A percentile compares a stretch with the other conserved stretches of the same genome.
These are phyloP conservation scores for Ashinkailepas kermadecensis DNA, from an alignment of 2,888 invertebrate genomes.

Conservation along the genomic window DNA sequence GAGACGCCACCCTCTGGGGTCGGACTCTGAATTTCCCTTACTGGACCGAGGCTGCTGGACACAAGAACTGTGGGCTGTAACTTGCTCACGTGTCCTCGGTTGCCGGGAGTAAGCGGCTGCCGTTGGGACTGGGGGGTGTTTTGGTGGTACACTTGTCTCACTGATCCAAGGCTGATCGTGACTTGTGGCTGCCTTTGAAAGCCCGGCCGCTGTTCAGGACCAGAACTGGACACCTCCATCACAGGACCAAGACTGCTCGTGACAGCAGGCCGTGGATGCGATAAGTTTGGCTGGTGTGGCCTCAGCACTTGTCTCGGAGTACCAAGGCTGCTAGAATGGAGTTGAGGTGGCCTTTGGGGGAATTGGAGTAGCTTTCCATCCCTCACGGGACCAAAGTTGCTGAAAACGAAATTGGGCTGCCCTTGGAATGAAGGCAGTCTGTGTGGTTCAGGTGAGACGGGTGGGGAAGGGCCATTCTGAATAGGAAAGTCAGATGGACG, in stretches of 20 bases:
- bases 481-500: too few relatives aligned
- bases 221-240: not conserved
- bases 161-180: not conserved
- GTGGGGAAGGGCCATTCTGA: too few relatives aligned
- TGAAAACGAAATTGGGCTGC: too few relatives aligned
- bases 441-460: too few relatives aligned
- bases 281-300: not conserved
- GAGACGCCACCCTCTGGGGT: not conserved
- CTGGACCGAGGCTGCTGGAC: not conserved
- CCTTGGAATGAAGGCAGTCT: too few relatives aligned
- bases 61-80: too few relatives aligned
- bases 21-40: not conserved
- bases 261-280: not conserved
- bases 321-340: not conserved
- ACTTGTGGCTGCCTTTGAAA: not conserved
- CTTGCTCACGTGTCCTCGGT: too few relatives aligned
- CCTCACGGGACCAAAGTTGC: too few relatives aligned
- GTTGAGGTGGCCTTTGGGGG: not conserved
- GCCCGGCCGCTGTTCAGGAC: not conserved
- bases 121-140: too few relatives aligned
- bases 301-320: not conserved
- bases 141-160: too few relatives aligned
- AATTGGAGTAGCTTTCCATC: too few relatives aligned
- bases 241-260: not conserved
- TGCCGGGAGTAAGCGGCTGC: too few relatives aligned